Evolutionary conservation across 2,888 invertebrate species (phyloP), one percentile per base, ranked within the genome.

Genomic region (Agrochola macilenta): DNA sequence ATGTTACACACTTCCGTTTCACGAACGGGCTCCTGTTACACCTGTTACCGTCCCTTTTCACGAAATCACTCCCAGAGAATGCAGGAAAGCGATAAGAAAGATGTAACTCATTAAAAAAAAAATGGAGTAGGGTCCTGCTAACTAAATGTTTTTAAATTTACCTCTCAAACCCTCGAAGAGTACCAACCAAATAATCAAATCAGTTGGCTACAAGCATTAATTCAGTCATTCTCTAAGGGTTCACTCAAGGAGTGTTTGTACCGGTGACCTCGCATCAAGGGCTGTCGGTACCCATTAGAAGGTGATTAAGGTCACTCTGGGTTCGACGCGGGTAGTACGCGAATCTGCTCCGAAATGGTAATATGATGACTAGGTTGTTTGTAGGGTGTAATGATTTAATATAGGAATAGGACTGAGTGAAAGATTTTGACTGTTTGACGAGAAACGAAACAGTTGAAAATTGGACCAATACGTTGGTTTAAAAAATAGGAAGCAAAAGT

Each of bases 241-340:
- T 39, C 9, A 54, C 43, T 54, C 71, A 69, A 69, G 73, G 57
- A 75, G 72, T 74, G 74, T 76, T 63, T 61, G 75, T 74, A 61
- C 46, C 75, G 39, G 70, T 78, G 78, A 76, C 79, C 84, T 64
- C 74, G 69, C 43, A 46, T 74, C 74, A 60, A 74, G 77, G 86
- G 87, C 66, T 72, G 69, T 23, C 39, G 20, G 58, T 43, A 58
- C n/a, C 75, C 84, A 88, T 87, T 88, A 81, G 46, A 58, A 20
- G 63, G 84, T 85, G 81, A 87, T 87, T 87, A 86, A 74, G 87
- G 87, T 83, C 81, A 74, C 46, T 54, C 30, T 20, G 43, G 64
- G 60, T 35, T 74, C 11, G 49, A 75, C n/a, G n/a, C n/a, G 69
- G 70, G 78, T 54, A 52, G 20, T 73, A 78, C 73, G 78, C 77